Base-by-base conservation (phyloP, 2,113 vertebrate species). In the Cyanoderma ruficeps region DNA sequence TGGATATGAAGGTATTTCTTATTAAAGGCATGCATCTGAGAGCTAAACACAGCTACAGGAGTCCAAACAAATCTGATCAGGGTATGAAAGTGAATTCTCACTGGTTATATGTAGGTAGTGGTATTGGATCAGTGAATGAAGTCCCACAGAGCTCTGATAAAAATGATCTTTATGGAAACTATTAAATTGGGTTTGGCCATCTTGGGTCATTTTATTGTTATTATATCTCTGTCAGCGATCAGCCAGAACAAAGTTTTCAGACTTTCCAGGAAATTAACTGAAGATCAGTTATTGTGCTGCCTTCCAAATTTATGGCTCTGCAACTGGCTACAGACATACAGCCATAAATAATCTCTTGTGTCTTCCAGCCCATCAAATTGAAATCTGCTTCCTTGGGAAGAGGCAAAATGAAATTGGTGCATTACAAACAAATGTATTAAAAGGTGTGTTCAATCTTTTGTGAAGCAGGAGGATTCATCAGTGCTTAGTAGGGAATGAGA, bases 381-480 rank as follows among this genome's bases (percentile, higher is more conserved):
- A 95, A 93, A 94, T 64, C 53, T 87, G 71, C 35, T 94, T 97
- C 67, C 87, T 85, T 78, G 44, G 57, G 69, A 94, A 55, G 9
- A 83, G 41, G 49, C 77, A 92, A 93, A 95, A 95, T 83, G 25
- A 94, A 80, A 94, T 49, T 49, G 55, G 60, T 93, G 87, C 69
- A 33, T 87, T 94, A 78, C 72, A 96, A 97, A 93, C 79, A 95
- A 86, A 94, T 95, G 89, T 90, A 93, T 97, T 97, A 93, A 89
- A 87, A 90, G 55, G 10, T 68, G 33, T 47, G 1, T 63, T 95
- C 55, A 52, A 2, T 94, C 44, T 91, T 93, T 71, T 56, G 88
- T 65, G 87, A 86, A 91, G 87, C 44, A 39, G 61, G 84, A 91
- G 47, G 76, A 93, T 87, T 94, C 68, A 57, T 77, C 79, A 59